Conservation (phyloP, 2,888 invertebrate genomes). For the Sialis lutaria region DNA sequence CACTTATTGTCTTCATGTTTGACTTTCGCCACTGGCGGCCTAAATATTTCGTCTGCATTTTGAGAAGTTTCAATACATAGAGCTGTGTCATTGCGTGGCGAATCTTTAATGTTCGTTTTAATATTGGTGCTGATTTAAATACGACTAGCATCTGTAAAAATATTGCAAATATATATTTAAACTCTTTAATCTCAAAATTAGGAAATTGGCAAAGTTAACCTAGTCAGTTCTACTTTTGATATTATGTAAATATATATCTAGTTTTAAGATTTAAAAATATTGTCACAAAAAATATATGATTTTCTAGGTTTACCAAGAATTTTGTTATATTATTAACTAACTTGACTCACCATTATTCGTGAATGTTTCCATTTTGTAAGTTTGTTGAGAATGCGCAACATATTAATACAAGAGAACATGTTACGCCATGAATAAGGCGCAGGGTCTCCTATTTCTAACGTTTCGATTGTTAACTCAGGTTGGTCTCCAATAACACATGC, state of each 20-base stretch:
- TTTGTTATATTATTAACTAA: neutral
- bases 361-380: conserved; percentile 99
- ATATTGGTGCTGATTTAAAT: conserved; percentile 96
- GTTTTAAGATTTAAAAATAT: too few species aligned
- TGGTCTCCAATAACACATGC: conserved; percentile 91
- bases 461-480: conserved; percentile 83
- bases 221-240: too few species aligned
- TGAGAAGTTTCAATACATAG: conserved; percentile 90
- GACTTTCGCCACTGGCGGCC: conserved; percentile 98
- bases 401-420: conserved; percentile 93
- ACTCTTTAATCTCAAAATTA: too few species aligned
- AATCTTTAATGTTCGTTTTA: conserved; percentile 90
- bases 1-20: conserved; percentile 99
- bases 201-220: too few species aligned
- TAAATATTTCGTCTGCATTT: conserved; percentile 99
- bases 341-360: conserved; percentile 59
- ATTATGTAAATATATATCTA: too few species aligned
- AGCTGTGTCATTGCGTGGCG: conserved; percentile 94
- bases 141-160: conserved; percentile 76
- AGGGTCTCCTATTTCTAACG: conserved; percentile 68
- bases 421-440: conserved; percentile 93
- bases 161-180: neutral
- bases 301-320: neutral
- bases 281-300: neutral
- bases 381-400: conserved; percentile 91